These are phyloP conservation scores for Serripes groenlandicus DNA, from an alignment of 2,888 invertebrate genomes.

Conservation along the genomic window DNA sequence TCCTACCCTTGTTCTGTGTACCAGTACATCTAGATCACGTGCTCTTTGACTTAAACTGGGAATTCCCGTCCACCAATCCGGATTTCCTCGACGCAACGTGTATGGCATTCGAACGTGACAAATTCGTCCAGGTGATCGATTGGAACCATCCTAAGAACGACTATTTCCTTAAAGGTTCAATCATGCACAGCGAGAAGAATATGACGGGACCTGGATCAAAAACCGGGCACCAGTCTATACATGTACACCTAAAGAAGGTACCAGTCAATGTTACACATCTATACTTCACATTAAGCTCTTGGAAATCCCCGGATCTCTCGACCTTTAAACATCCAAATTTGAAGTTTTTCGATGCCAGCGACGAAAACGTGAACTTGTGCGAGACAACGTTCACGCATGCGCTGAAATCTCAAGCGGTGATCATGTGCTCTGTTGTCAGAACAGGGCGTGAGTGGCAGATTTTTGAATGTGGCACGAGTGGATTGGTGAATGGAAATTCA, in stretches of 20 bases:
- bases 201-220: slow-evolving; percentile 26
- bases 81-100: slow-evolving; percentile 54
- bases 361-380: slow-evolving; percentile 30
- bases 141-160: slow-evolving; percentile 41
- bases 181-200: slow-evolving; percentile 44
- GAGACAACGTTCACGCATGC: slow-evolving; percentile 51
- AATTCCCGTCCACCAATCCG: slow-evolving; percentile 36
- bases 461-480: slow-evolving; percentile 39
- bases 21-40: slow-evolving; percentile 50
- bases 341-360: slow-evolving; percentile 47
- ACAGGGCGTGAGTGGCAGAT: slow-evolving; percentile 43
- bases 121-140: slow-evolving; percentile 41
- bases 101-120: slow-evolving; percentile 29
- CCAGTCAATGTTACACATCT: slow-evolving; percentile 40
- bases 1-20: slow-evolving; percentile 46
- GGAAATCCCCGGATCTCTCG: slow-evolving; percentile 51
- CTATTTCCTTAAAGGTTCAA: slow-evolving; percentile 31
- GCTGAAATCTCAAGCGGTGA: slow-evolving; percentile 47
- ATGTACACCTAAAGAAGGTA: slow-evolving; percentile 42
- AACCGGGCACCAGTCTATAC: slow-evolving; percentile 46
- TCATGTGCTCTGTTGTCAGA: slow-evolving; percentile 49
- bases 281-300: slow-evolving; percentile 51
- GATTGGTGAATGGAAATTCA: slow-evolving; percentile 42
- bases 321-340: slow-evolving; percentile 41
- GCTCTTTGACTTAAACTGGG: slow-evolving; percentile 49